Evolutionary conservation across 2,888 invertebrate genomes (phyloP), one percentile per base, ranked within the genome.

Genomic region (Cremastinae sp.): DNA sequence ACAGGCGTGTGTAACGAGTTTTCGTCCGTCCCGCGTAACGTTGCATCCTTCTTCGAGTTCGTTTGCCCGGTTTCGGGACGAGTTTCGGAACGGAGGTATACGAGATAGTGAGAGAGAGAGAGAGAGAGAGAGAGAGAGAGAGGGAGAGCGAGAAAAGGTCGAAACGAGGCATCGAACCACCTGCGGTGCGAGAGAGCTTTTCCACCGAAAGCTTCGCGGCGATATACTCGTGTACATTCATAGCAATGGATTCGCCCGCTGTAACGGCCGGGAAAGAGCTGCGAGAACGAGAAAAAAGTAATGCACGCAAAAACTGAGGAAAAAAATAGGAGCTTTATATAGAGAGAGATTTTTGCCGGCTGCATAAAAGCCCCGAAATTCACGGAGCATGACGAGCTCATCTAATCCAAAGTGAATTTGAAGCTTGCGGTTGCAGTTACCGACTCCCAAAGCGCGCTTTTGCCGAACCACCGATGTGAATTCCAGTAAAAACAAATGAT

Each of bases 381-480:
- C 79, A 78, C 80, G 78, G 73, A 75, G 75, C 76, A 70, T 68
- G 51, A 54, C 12, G 78, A 59, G 51, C 61, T 10, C 34, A 18
- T 84, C 84, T 83, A 85, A 84, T 84, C 83, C 80, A 84, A 86
- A 84, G 85, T 84, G 86, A 86, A 86, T 86, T 84, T 85, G 77
- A 81, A 78, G 74, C 69, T 53, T 62, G 62, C n/a, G 36, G 47
- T 56, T 49, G 53, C 8, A 18, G 38, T 58, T 54, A 47, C 45
- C n/a, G 43, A 20, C 20, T 47, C 20, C 10, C 14, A 38, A 58
- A 68, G 47, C 18, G 53, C n/a, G 16, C 47, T 49, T 59, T 12
- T 12, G 20, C 16, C 8, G 10, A 65, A 10, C 2, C 22, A 12
- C 36, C 3, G 7, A 47, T 10, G 36, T 12, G 20, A 43, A 3